phyloP scores from a whole-genome alignment of 2,113 vertebrate genomes.

The Raja brachyura region DNA sequence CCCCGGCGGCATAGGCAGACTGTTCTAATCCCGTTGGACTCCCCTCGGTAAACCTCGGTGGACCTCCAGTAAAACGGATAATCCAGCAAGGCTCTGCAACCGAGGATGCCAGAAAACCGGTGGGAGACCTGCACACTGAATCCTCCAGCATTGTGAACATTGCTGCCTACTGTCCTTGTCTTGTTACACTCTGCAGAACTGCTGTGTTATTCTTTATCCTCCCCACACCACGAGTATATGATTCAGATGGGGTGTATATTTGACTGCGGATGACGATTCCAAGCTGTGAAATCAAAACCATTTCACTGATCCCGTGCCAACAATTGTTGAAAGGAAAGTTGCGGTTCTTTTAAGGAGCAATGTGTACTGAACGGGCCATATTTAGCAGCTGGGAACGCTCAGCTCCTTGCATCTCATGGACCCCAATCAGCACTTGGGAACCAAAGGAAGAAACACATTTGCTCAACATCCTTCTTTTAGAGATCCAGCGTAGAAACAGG shows the following conservation, averaged over 20 bases:
- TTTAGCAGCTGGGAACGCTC: constrained; percentile 14
- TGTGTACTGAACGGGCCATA: background rate
- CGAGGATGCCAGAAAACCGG: too few relatives aligned
- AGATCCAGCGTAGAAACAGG: too few relatives aligned
- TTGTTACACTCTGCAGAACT: background rate
- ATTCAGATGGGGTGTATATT: background rate
- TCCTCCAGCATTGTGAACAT: background rate
- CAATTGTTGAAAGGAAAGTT: background rate
- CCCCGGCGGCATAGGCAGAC: too few relatives aligned
- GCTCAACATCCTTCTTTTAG: background rate
- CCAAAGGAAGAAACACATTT: background rate
- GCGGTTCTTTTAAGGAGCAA: constrained; percentile 13
- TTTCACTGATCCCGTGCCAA: constrained; percentile 24
- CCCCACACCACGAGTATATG: background rate
- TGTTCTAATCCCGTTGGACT: too few relatives aligned
- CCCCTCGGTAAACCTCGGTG: too few relatives aligned
- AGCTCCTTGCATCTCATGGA: background rate
- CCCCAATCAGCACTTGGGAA: background rate
- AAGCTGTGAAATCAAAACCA: background rate
- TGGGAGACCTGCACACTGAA: too few relatives aligned
- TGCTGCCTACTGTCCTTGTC: background rate
- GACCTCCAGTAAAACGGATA: too few relatives aligned
- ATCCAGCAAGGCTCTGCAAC: too few relatives aligned
- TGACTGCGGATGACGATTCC: background rate
- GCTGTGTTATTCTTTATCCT: background rate